Percentiles rank a stretch among this genome's conserved stretches.
Evolutionary conservation across 1,140 invertebrate genomes (phyloP).

Genomic region (Drosophila parabipectinata): DNA sequence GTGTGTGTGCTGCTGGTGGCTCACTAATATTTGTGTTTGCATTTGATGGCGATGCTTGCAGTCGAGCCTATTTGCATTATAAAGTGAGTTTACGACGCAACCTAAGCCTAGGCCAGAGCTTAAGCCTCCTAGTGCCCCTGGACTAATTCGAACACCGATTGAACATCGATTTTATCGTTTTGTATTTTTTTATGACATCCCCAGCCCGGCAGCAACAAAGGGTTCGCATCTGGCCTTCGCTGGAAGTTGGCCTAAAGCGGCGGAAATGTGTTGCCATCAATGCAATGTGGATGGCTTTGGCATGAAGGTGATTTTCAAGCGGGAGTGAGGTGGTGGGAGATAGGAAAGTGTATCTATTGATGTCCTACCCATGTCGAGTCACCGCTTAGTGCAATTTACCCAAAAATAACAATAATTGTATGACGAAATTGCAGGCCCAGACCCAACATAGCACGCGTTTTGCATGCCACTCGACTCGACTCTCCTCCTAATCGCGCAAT

Average conservation of each 20-base stretch:
- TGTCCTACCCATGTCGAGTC: slow-evolving; percentile 23
- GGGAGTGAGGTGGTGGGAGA: background rate
- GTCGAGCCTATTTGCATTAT: slow-evolving; percentile 71
- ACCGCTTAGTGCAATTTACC: slow-evolving; percentile 39
- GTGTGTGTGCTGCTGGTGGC: slow-evolving; percentile 30
- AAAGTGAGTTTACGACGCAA: slow-evolving; percentile 67
- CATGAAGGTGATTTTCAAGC: slow-evolving; percentile 35
- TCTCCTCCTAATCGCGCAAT: slow-evolving; percentile 75
- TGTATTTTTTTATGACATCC: slow-evolving; percentile 22
- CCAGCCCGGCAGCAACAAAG: slow-evolving; percentile 31
- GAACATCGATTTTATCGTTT: slow-evolving; percentile 75
- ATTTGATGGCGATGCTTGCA: slow-evolving; percentile 33
- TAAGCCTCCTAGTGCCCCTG: slow-evolving; percentile 29
- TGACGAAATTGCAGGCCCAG: slow-evolving; percentile 74
- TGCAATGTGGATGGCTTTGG: slow-evolving; percentile 49
- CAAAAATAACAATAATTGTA: slow-evolving; percentile 49
- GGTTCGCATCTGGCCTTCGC: slow-evolving; percentile 52
- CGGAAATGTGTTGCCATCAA: slow-evolving; percentile 55
- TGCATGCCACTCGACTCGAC: slow-evolving; percentile 47
- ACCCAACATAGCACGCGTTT: slow-evolving; percentile 67
- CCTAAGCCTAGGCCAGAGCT: background rate
- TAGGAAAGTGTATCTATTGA: too few species aligned
- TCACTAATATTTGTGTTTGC: slow-evolving; percentile 16
- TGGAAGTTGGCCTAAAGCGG: slow-evolving; percentile 51
- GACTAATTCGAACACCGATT: slow-evolving; percentile 64